Conservation (phyloP, 2,113 vertebrate species). For the Thermophis baileyi region DNA sequence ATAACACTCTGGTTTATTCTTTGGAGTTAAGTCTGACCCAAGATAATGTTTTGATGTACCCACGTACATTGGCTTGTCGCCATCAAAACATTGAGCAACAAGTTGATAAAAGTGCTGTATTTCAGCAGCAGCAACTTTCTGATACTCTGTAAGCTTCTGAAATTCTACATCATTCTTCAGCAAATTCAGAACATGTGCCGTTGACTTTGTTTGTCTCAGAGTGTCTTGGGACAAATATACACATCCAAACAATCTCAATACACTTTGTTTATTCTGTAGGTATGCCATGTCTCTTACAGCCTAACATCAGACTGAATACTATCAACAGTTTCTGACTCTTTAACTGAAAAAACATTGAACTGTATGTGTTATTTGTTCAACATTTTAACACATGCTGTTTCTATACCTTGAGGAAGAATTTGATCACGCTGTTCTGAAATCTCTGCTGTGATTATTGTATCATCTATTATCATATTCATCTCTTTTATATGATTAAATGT, state of each 20-base stretch:
- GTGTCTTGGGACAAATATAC: neutral
- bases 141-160: neutral
- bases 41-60: neutral
- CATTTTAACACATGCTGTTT: neutral
- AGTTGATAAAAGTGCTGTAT: neutral
- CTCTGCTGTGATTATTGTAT: neutral
- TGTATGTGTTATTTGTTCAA: neutral
- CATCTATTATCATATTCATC: neutral
- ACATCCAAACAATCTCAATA: neutral
- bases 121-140: neutral
- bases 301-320: neutral
- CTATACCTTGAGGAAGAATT: neutral
- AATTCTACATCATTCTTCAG: neutral
- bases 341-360: neutral
- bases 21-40: neutral
- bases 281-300: neutral
- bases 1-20: neutral
- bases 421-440: neutral
- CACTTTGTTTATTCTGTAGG: neutral
- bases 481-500: neutral
- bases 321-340: neutral
- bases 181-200: neutral
- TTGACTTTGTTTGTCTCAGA: neutral
- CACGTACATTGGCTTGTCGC: neutral
- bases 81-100: neutral